Evolutionary conservation across 2,888 invertebrate species (phyloP).

Genomic region (Loripinus fragilis): DNA sequence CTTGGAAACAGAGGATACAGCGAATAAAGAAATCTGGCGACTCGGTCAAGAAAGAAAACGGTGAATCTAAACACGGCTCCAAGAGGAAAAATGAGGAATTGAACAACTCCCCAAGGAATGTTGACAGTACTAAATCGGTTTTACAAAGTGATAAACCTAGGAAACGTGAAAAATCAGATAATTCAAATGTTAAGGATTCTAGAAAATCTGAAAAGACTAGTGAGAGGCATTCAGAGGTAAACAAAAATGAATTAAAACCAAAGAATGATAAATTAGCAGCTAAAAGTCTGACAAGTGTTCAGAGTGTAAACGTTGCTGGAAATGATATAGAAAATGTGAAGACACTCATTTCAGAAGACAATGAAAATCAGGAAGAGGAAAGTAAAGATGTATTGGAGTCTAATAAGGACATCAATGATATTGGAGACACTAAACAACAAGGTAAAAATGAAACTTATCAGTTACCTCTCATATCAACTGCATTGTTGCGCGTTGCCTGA

Average conservation of each 20-base stretch:
- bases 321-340: slow-evolving; percentile 57
- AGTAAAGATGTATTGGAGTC: not conserved
- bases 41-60: not conserved
- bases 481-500: no score
- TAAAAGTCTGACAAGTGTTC: slow-evolving; percentile 47
- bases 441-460: not conserved
- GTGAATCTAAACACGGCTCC: not conserved
- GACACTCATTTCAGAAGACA: slow-evolving; percentile 56
- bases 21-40: not conserved
- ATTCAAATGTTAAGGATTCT: no score
- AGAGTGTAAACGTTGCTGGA: slow-evolving; percentile 38
- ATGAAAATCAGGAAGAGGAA: slow-evolving; percentile 30
- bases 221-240: slow-evolving; percentile 19
- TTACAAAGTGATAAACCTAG: not conserved
- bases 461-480: no score
- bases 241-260: slow-evolving; percentile 53
- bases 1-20: not conserved
- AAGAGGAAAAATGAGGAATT: not conserved
- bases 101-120: no score
- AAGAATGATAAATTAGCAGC: slow-evolving; percentile 36
- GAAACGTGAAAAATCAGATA: no score
- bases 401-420: not conserved
- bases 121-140: no score
- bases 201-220: not conserved
- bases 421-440: not conserved